Percentiles rank a stretch among this genome's conserved stretches.
phyloP scores from a whole-genome alignment of 2,888 invertebrate genomes.

The Acanthoscelides obtectus region DNA sequence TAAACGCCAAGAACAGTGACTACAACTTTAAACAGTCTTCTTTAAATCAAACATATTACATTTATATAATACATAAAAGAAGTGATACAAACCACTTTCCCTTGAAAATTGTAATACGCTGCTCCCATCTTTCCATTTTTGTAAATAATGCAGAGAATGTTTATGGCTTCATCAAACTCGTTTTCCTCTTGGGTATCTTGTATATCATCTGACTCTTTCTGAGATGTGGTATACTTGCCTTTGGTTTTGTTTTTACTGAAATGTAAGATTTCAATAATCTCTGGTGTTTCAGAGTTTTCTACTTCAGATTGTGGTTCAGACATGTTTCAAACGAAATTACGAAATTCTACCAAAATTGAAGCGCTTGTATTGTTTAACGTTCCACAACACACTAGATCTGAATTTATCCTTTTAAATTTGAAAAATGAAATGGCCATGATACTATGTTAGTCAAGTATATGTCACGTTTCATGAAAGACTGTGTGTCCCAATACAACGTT shows the following conservation, averaged over 20 bases:
- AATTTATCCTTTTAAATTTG: too few relatives aligned
- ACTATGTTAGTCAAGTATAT: too few relatives aligned
- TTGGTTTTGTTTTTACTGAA: neutral
- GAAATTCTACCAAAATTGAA: too few relatives aligned
- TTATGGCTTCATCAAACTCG: conserved; percentile 32
- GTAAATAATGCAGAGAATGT: conserved; percentile 62
- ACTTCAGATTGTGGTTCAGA: too few relatives aligned
- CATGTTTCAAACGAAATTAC: too few relatives aligned
- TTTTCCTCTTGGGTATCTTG: neutral
- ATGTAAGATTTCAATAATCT: neutral
- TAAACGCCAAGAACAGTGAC: too few relatives aligned
- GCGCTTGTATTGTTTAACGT: too few relatives aligned
- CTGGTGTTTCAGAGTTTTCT: neutral
- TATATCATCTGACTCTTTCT: neutral
- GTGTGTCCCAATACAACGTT: too few relatives aligned
- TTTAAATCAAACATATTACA: neutral
- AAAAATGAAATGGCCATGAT: too few relatives aligned
- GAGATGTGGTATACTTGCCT: neutral
- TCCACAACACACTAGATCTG: too few relatives aligned
- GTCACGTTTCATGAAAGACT: too few relatives aligned
- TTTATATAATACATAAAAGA: neutral
- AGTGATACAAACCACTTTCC: conserved; percentile 53
- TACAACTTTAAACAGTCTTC: too few relatives aligned
- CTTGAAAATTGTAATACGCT: conserved; percentile 64
- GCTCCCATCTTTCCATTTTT: conserved; percentile 65